These are phyloP conservation scores for Myotis vivesi DNA, from an alignment of 2,797 vertebrate genomes.

Conservation along the genomic window DNA sequence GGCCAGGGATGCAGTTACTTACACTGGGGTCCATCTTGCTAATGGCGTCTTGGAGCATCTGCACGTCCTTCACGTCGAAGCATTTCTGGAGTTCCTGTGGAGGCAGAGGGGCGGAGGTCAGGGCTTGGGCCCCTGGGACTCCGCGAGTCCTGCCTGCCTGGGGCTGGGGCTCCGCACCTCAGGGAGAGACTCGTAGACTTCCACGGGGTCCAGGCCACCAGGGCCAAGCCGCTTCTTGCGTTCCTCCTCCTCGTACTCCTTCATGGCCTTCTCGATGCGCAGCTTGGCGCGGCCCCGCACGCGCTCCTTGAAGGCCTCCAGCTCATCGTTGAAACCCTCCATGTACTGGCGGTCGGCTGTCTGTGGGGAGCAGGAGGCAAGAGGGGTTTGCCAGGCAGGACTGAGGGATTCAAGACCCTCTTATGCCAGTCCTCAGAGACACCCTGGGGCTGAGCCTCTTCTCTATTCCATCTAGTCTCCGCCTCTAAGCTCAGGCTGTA, in stretches of 20 bases:
- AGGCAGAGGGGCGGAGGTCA: not conserved
- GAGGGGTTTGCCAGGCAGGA: not conserved
- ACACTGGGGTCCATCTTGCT: constrained; percentile 89
- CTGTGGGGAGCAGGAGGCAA: constrained; percentile 72
- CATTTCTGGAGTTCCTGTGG: constrained; percentile 91
- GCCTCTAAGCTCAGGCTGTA: not conserved
- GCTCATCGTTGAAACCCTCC: constrained; percentile 90
- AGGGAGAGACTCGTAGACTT: constrained; percentile 91
- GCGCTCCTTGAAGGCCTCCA: constrained; percentile 90
- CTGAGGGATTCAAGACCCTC: rapidly evolving
- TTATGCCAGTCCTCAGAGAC: not conserved
- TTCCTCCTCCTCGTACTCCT: constrained; percentile 91
- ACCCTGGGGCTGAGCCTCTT: not conserved
- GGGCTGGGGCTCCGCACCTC: constrained; percentile 75
- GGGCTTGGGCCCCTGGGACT: not conserved
- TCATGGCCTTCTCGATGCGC: constrained; percentile 91
- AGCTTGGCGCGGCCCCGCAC: constrained; percentile 87
- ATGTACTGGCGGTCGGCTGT: constrained; percentile 90
- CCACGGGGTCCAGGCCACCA: constrained; percentile 91
- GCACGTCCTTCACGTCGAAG: constrained; percentile 91
- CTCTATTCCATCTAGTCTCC: not conserved
- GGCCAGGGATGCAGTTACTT: constrained; percentile 53
- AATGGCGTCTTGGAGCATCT: constrained; percentile 90
- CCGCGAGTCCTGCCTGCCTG: rapidly evolving
- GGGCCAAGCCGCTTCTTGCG: constrained; percentile 91